These are phyloP conservation scores for Drosophila pallidifrons DNA, from an alignment of 1,140 invertebrate species.

Conservation along the genomic window DNA sequence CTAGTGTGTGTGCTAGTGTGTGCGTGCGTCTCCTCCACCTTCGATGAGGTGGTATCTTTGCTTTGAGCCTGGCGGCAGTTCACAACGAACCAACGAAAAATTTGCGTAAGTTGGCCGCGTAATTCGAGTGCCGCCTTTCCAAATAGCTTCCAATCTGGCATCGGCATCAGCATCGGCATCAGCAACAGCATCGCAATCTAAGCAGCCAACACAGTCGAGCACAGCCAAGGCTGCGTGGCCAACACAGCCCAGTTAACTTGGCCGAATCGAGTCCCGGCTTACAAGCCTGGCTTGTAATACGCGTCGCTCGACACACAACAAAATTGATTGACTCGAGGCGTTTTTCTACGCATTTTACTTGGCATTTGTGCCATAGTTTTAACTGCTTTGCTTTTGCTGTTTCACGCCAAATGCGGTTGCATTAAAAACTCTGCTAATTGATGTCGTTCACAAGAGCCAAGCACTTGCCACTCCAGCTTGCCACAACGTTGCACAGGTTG, in stretches of 20 bases:
- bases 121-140: conserved; percentile 74
- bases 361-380: not conserved
- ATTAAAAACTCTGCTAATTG: conserved; percentile 78
- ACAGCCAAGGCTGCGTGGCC: conserved; percentile 54
- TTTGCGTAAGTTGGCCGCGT: conserved; percentile 74
- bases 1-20: not conserved
- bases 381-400: conserved; percentile 50
- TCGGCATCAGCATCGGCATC: conserved; percentile 27
- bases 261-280: not conserved
- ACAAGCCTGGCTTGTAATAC: conserved; percentile 30
- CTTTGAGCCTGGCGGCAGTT: conserved; percentile 42
- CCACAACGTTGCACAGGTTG: conserved; percentile 39
- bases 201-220: not conserved
- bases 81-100: conserved; percentile 38
- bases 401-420: conserved; percentile 77
- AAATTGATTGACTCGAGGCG: conserved; percentile 81
- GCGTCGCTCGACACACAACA: conserved; percentile 36
- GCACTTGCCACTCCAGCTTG: conserved; percentile 43
- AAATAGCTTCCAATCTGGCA: conserved; percentile 72
- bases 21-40: conserved; percentile 53
- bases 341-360: conserved; percentile 73
- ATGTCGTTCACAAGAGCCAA: conserved; percentile 68
- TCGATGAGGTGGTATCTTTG: conserved; percentile 51
- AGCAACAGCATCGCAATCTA: conserved; percentile 58
- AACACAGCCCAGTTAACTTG: conserved; percentile 39